These are phyloP conservation scores for Pseudomyrmex sp. DNA, from an alignment of 1,140 invertebrate genomes.

Conservation along the genomic window DNA sequence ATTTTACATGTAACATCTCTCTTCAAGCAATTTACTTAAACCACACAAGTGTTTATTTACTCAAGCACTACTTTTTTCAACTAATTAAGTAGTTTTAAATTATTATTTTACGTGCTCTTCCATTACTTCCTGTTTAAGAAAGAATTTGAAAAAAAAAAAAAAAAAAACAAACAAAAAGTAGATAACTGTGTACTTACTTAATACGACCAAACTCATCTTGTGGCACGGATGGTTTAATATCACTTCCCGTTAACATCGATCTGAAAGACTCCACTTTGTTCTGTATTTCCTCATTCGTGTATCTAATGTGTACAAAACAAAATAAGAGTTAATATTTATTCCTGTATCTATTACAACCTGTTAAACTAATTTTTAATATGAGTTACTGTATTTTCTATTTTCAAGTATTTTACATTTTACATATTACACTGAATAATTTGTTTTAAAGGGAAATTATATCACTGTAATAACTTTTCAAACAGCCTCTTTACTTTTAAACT, in stretches of 20 bases:
- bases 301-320: constrained; percentile 68
- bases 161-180: neutral
- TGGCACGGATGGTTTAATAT: constrained; percentile 69
- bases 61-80: too few species aligned
- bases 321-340: neutral
- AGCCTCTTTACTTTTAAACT: neutral
- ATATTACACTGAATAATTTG: neutral
- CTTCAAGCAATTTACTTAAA: too few species aligned
- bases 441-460: neutral
- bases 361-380: neutral
- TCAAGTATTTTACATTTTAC: neutral
- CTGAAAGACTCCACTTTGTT: constrained; percentile 75
- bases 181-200: constrained; percentile 70
- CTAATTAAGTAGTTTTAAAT: neutral
- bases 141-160: neutral
- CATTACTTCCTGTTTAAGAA: neutral
- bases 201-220: constrained; percentile 77
- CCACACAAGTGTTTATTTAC: too few species aligned
- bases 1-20: too few species aligned
- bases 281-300: constrained; percentile 74
- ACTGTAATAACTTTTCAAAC: constrained; percentile 1
- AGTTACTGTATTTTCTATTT: neutral
- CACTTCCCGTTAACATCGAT: constrained; percentile 73
- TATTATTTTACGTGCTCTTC: neutral
- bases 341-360: neutral